Percentiles rank a stretch among this genome's conserved stretches.
phyloP scores from a whole-genome alignment of 2,888 invertebrate species.

The Drosophila mimetica region DNA sequence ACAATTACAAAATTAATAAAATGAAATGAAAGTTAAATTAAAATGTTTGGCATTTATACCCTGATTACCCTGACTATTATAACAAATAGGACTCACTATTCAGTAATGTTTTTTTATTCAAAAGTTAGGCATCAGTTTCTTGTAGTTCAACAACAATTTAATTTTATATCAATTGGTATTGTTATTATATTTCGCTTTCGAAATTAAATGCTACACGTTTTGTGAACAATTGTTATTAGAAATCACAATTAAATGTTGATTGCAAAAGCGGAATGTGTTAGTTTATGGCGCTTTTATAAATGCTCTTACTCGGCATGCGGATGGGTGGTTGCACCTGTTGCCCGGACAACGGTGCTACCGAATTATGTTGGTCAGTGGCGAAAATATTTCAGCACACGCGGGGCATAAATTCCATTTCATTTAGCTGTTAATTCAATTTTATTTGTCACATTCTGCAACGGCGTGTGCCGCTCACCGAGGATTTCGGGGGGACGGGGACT shows the following conservation, averaged over 20 bases:
- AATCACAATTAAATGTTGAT: neutral
- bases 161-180: neutral
- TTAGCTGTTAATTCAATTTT: slow-evolving; percentile 41
- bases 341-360: slow-evolving; percentile 12
- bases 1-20: too few species aligned
- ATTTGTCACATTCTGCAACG: slow-evolving; percentile 21
- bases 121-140: too few species aligned
- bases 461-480: neutral
- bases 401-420: slow-evolving; percentile 37
- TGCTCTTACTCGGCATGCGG: neutral
- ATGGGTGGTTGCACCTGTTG: slow-evolving; percentile 24
- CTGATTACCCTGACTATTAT: too few species aligned
- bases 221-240: neutral
- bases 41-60: too few species aligned
- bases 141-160: too few species aligned
- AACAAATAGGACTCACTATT: too few species aligned
- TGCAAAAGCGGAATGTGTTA: neutral
- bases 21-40: too few species aligned
- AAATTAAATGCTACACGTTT: neutral
- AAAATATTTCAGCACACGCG: slow-evolving; percentile 9
- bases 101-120: too few species aligned
- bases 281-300: neutral
- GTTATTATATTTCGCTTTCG: neutral
- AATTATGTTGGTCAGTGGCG: slow-evolving; percentile 5
- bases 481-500: neutral